Base-by-base conservation (phyloP, 2,797 vertebrate genomes). In the Nannoperca obscura region DNA sequence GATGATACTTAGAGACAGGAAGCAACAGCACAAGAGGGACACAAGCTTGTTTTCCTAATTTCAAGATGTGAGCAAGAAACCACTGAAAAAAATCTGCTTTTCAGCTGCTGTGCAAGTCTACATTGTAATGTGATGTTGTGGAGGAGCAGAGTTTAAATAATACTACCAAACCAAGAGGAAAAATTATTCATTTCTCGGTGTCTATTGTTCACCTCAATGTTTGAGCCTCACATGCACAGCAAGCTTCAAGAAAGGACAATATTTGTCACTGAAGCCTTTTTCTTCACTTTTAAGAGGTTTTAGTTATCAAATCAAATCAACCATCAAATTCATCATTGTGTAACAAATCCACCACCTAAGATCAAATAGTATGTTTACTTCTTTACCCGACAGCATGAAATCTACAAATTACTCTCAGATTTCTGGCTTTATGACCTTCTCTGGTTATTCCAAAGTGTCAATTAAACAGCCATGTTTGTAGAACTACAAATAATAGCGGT, bases 1-100 rank as follows among this genome's bases (percentile, higher is more conserved):
- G 49, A 73, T 67, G 64, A 83, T 76, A 34, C 52, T 70, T 38
- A 24, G 59, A 71, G 54, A 71, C 40, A 32, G 64, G 24, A 40
- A 30, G 74, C 13, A 13, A 46, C 71, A 19, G 27, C 75, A 63
- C 27, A 55, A 58, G 7, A 58, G 55, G 27, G 13, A 22, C 49
- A 34, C 66, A 20, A 19, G 58, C 7, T 73, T 62, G 46, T 54
- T 73, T 71, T 60, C 2, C 20, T 74, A 34, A 78, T 57, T 78
- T 67, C 22, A 62, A 60, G n/a, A 74, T 49, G 54, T 40, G 73
- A 76, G 42, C 6, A 17, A n/a, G 12, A 34, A 66, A 27, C 17
- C 42, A 59, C 10, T 30, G n/a, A 32, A n/a, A 62, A 58, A 11
- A 36, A 60, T 60, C 42, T 17, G 22, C 19, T 46, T 49, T 34